A percentile compares a stretch with the other conserved stretches of the same genome.
phyloP scores from a whole-genome alignment of 2,113 vertebrate species.

The Miniopterus natalensis region DNA sequence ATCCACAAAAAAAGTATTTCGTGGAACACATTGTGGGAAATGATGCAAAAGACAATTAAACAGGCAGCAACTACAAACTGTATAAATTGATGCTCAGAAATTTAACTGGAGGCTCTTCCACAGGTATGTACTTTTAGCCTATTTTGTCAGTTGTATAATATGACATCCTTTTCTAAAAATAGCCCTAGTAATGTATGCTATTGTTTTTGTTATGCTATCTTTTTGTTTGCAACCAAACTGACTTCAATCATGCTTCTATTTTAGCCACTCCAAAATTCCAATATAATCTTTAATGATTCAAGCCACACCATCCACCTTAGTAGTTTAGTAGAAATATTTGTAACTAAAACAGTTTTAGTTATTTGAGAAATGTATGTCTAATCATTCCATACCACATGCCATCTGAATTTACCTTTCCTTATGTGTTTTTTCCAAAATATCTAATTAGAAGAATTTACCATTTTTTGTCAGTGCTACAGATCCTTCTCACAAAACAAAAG shows the following conservation, averaged over 20 bases:
- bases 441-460: not conserved
- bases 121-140: not conserved
- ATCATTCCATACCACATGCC: not conserved
- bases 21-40: not conserved
- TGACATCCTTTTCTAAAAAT: not conserved
- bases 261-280: conserved; percentile 1
- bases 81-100: conserved; percentile 10
- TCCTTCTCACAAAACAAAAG: conserved; percentile 21
- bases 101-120: not conserved
- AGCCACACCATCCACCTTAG: not conserved
- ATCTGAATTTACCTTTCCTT: not conserved
- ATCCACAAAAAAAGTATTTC: not conserved
- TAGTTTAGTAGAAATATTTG: not conserved
- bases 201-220: not conserved
- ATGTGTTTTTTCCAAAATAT: not conserved
- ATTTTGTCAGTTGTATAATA: not conserved
- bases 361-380: conserved; percentile 22
- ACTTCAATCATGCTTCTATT: not conserved
- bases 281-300: not conserved
- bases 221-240: not conserved
- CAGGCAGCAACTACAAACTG: not conserved
- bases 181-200: not conserved
- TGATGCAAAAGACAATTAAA: not conserved
- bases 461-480: conserved; percentile 13
- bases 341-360: not conserved